Base-by-base conservation (phyloP, 2,888 invertebrate genomes). In the Caenorhabditis sinica region DNA sequence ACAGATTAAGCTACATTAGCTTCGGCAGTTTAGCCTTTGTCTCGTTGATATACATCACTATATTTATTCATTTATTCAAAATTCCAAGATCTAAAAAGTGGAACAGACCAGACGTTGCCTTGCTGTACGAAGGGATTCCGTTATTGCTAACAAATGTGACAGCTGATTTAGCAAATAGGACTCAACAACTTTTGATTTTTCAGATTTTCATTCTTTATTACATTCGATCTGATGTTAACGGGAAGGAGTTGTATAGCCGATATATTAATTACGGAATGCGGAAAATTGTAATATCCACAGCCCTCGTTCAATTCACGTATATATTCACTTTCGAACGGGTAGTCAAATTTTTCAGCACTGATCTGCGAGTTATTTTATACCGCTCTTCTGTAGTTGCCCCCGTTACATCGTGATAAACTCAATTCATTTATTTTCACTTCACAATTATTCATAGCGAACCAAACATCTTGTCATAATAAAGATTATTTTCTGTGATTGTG, bases 51-150 rank as follows among this genome's bases (percentile, higher is more conserved):
- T 76, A 76, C 30, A n/a, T 76, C 1, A 23, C 58, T 0, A 9
- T 76, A 9, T 76, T 76, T 33, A 15, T 56, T 0, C 25, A 60
- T 23, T 33, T 76, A 9, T 76, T 49, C 33, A 28, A 49, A 45
- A 45, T 58, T 0, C 43, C 58, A 23, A 66, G 66, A 17, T 0
- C 1, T 0, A 49, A 68, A 2, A 76, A 66, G 9, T 58, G 66
- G 66, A 60, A 45, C 11, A 20, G 49, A 13, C 66, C 66, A 17
- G 75, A 76, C 66, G 66, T 76, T 36, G 75, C 66, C 3, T 17
- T 76, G 8, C 30, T 76, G 2, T 76, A 76, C 30, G 75, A 76
- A 49, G 75, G 75, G 0, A 23, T 76, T n/a, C 75, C 75, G 17
- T 23, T 76, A n/a, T n/a, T 76, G n/a, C 9, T 76, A 0, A 51